Evolutionary conservation across 2,888 invertebrate species (phyloP).

Genomic region (Sinotaia quadrata): DNA sequence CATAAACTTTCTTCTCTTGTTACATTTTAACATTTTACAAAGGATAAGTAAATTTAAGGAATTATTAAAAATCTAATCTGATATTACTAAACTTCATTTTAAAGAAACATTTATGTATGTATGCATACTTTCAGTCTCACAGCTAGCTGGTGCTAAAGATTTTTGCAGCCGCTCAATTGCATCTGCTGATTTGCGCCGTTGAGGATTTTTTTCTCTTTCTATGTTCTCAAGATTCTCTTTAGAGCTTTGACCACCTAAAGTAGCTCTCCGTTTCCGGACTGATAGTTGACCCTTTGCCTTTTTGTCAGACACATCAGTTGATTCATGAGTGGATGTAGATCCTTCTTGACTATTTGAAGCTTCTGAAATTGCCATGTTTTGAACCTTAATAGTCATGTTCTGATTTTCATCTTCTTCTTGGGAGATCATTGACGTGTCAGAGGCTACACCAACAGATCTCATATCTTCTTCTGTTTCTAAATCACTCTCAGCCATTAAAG

Average conservation of each 20-base stretch:
- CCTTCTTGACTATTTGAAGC: slow-evolving; percentile 10
- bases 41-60: too few relatives aligned
- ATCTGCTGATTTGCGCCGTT: background rate
- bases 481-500: background rate
- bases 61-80: too few relatives aligned
- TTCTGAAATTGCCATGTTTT: slow-evolving; percentile 17
- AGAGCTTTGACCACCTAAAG: too few relatives aligned
- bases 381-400: slow-evolving; percentile 24
- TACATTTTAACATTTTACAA: too few relatives aligned
- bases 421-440: slow-evolving; percentile 5
- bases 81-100: too few relatives aligned
- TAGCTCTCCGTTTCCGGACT: too few relatives aligned
- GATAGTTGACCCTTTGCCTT: too few relatives aligned
- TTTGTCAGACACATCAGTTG: background rate
- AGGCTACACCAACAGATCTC: slow-evolving; percentile 6
- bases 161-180: background rate
- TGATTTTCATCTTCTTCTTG: slow-evolving; percentile 26
- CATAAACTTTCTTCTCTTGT: too few relatives aligned
- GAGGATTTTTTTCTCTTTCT: background rate
- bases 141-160: background rate
- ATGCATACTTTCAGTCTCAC: background rate
- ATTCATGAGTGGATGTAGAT: background rate
- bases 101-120: too few relatives aligned
- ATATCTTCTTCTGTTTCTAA: slow-evolving; percentile 10
- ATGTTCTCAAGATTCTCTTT: too few relatives aligned